Conservation (phyloP, 2,797 vertebrate genomes). For the Cottoperca gobio region DNA sequence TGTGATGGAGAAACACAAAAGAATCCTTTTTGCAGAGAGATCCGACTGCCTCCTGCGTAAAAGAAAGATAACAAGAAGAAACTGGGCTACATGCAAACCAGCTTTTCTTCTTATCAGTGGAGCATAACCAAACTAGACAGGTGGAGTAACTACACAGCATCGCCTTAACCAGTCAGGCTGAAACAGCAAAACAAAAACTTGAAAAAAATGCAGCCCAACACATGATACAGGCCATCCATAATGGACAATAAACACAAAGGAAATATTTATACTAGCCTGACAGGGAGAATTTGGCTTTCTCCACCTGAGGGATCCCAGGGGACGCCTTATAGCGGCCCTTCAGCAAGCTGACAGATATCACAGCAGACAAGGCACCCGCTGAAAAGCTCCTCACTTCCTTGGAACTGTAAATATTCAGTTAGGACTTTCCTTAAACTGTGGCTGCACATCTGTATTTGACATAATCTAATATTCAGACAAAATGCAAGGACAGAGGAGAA, state of each 20-base stretch:
- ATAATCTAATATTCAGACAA: slow-evolving; percentile 42
- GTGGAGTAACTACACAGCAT: slow-evolving; percentile 42
- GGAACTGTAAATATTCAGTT: slow-evolving; percentile 59
- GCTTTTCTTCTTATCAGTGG: slow-evolving; percentile 50
- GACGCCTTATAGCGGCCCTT: slow-evolving; percentile 57
- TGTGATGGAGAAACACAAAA: slow-evolving; percentile 7
- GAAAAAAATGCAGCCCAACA: slow-evolving; percentile 26
- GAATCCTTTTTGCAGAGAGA: slow-evolving; percentile 25
- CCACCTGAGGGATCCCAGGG: slow-evolving; percentile 70
- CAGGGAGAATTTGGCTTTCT: slow-evolving; percentile 68
- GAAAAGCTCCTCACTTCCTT: slow-evolving; percentile 54
- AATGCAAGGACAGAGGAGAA: slow-evolving; percentile 4
- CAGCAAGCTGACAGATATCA: slow-evolving; percentile 75
- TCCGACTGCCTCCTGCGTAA: slow-evolving; percentile 3
- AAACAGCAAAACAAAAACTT: slow-evolving; percentile 38
- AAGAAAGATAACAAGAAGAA: slow-evolving; percentile 21
- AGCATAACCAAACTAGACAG: slow-evolving; percentile 50
- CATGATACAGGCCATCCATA: slow-evolving; percentile 56
- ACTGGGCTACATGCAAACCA: slow-evolving; percentile 48
- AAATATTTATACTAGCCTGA: slow-evolving; percentile 77
- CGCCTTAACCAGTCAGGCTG: slow-evolving; percentile 24
- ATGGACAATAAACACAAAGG: slow-evolving; percentile 76
- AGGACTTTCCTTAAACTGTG: slow-evolving; percentile 41
- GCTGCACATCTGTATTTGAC: slow-evolving; percentile 14
- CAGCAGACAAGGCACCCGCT: slow-evolving; percentile 67